A percentile compares a stretch with the other conserved stretches of the same genome.
phyloP scores from a whole-genome alignment of 1,140 invertebrate genomes.

The Amyelois transitella region DNA sequence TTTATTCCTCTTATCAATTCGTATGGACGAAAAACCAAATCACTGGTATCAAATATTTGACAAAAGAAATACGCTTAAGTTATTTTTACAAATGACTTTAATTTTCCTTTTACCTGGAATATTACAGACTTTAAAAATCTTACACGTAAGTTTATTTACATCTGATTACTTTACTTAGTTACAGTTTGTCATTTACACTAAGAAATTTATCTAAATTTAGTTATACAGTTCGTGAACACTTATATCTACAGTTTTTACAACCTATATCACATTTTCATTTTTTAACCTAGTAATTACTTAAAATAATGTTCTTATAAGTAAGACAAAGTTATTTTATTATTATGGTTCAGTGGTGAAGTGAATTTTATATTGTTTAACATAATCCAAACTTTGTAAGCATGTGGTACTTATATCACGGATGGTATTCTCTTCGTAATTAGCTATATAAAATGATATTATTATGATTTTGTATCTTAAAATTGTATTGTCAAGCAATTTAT shows the following conservation, averaged over 20 bases:
- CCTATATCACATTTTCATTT: conserved; percentile 70
- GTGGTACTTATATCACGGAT: neutral
- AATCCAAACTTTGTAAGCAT: neutral
- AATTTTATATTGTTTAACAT: neutral
- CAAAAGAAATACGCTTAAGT: neutral
- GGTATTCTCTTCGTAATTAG: neutral
- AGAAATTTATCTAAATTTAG: conserved; percentile 28
- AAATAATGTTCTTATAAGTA: neutral
- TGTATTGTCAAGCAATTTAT: conserved; percentile 72
- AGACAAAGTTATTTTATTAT: conserved; percentile 13
- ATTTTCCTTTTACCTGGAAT: conserved; percentile 58
- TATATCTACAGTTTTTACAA: conserved; percentile 65
- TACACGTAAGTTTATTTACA: conserved; percentile 67
- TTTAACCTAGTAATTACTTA: conserved; percentile 39
- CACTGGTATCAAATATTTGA: neutral
- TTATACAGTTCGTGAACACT: conserved; percentile 55
- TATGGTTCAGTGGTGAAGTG: neutral
- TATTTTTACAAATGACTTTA: conserved; percentile 67
- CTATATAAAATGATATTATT: conserved; percentile 28
- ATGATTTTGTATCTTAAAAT: conserved; percentile 52
- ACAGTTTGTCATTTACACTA: conserved; percentile 33
- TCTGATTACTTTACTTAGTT: conserved; percentile 29
- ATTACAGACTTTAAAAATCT: conserved; percentile 72
- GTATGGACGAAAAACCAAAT: neutral
- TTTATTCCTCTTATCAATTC: no score